These are phyloP conservation scores for Arenaria interpres DNA, from an alignment of 2,113 vertebrate genomes.

Conservation along the genomic window DNA sequence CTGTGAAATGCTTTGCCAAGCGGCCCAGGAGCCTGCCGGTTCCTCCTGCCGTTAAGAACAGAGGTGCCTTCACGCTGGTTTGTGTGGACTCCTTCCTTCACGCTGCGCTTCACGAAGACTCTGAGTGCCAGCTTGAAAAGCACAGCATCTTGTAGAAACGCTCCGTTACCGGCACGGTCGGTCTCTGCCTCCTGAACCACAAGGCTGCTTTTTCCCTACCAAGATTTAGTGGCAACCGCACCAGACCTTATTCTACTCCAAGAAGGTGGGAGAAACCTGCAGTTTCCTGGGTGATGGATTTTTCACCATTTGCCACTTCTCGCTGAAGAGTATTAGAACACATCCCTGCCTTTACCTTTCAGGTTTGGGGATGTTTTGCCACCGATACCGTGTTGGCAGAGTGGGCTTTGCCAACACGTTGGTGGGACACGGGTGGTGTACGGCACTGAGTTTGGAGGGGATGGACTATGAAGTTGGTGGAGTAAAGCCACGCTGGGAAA, in stretches of 20 bases:
- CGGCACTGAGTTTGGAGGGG: too few species aligned
- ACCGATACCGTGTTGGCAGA: too few species aligned
- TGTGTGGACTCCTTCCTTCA: neutral
- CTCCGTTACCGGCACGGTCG: rapidly evolving
- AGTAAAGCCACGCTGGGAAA: neutral
- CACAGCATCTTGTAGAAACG: too few species aligned
- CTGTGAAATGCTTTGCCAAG: neutral
- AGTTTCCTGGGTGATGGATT: neutral
- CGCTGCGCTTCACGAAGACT: neutral
- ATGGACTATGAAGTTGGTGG: rapidly evolving
- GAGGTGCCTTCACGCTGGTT: neutral
- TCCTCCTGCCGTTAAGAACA: neutral
- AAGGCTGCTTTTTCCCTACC: neutral
- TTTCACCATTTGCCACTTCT: neutral
- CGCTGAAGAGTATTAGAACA: neutral
- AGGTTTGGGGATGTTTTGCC: neutral
- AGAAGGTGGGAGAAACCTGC: neutral
- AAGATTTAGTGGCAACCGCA: neutral
- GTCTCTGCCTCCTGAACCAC: neutral
- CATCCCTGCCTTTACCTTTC: neutral
- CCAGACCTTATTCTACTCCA: neutral
- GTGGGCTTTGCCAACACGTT: neutral
- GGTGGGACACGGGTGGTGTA: too few species aligned
- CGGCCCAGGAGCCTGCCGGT: neutral
- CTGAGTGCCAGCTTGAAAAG: neutral